phyloP scores from a whole-genome alignment of 2,113 vertebrate genomes.

The Ailuropoda melanoleuca region DNA sequence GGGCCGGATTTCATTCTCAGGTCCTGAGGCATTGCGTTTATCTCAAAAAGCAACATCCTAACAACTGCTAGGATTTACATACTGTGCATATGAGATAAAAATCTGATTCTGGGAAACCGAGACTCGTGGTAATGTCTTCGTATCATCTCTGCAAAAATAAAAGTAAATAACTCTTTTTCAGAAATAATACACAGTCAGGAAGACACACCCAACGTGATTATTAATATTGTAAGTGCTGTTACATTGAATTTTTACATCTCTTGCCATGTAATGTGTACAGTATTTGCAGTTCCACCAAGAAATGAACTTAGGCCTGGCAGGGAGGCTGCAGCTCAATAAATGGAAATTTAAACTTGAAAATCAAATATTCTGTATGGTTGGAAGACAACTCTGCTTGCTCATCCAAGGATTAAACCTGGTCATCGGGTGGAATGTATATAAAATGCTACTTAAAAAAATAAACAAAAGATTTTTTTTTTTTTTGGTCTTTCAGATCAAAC shows the following conservation, averaged over 20 bases:
- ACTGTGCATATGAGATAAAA: slow-evolving; percentile 68
- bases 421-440: slow-evolving; percentile 53
- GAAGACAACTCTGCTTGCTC: slow-evolving; percentile 56
- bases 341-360: slow-evolving; percentile 59
- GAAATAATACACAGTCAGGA: slow-evolving; percentile 54
- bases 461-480: slow-evolving; percentile 9
- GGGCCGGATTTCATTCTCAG: slow-evolving; percentile 72
- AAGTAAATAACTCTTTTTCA: slow-evolving; percentile 25
- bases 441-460: slow-evolving; percentile 62
- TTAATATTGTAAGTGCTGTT: slow-evolving; percentile 45
- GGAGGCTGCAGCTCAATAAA: slow-evolving; percentile 67
- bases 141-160: slow-evolving; percentile 60
- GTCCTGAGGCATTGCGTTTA: slow-evolving; percentile 72
- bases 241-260: slow-evolving; percentile 60
- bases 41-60: slow-evolving; percentile 62
- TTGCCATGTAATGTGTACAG: background rate
- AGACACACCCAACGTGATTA: slow-evolving; percentile 25
- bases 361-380: slow-evolving; percentile 52
- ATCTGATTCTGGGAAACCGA: slow-evolving; percentile 67
- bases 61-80: slow-evolving; percentile 43
- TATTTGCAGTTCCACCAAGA: slow-evolving; percentile 44
- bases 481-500: slow-evolving; percentile 56
- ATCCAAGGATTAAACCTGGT: slow-evolving; percentile 51
- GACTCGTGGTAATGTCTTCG: slow-evolving; percentile 52
- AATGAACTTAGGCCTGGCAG: slow-evolving; percentile 64